Conservation (phyloP, 2,113 vertebrate genomes). For the Chaetops frenatus region DNA sequence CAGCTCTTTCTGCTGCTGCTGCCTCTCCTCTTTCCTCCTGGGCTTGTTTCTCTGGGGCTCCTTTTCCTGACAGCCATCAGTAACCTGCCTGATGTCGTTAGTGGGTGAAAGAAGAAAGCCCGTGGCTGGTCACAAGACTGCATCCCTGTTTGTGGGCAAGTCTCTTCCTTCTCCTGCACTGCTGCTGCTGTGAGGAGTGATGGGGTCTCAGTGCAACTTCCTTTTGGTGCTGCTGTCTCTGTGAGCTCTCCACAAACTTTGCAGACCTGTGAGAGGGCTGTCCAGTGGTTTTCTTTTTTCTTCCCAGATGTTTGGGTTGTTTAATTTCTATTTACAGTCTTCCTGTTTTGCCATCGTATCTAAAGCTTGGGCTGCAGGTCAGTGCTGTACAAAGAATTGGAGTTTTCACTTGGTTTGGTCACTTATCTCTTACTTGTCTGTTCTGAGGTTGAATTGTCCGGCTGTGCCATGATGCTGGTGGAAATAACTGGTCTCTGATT, state of each 20-base stretch:
- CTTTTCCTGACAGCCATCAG: background rate
- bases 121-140: background rate
- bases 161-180: background rate
- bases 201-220: background rate
- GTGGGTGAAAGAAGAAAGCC: background rate
- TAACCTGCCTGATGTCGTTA: background rate
- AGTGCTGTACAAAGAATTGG: background rate
- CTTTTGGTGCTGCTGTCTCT: rapidly evolving
- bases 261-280: background rate
- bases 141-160: background rate
- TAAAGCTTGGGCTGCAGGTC: background rate
- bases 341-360: background rate
- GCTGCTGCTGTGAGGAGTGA: rapidly evolving
- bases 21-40: background rate
- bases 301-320: background rate
- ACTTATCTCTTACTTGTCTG: background rate
- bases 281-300: background rate
- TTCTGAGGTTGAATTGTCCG: background rate
- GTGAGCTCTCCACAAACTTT: background rate
- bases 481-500: background rate
- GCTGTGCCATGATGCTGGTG: background rate
- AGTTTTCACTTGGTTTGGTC: background rate
- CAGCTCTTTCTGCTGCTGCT: background rate
- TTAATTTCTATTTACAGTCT: background rate
- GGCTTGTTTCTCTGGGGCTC: background rate